Percentiles rank a stretch among this genome's conserved stretches.
phyloP scores from a whole-genome alignment of 35 echinoderm and acorn worm species.

The Heliocidaris tuberculata region DNA sequence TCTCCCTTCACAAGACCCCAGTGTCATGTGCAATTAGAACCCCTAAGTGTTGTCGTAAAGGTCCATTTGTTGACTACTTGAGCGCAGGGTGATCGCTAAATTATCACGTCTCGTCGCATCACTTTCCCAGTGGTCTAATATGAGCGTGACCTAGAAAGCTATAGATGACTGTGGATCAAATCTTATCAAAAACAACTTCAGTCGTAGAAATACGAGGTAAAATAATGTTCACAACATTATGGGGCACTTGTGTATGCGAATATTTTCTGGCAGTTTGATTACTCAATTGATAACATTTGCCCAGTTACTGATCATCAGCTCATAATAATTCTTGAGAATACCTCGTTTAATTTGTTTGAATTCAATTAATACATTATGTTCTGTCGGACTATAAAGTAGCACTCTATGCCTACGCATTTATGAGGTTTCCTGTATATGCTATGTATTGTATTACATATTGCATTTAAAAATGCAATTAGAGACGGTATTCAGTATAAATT shows the following conservation, averaged over 20 bases:
- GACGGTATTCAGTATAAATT: no score
- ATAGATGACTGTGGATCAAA: background rate
- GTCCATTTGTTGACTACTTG: background rate
- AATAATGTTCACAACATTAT: background rate
- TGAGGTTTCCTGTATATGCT: no score
- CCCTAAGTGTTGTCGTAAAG: background rate
- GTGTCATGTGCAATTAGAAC: no score
- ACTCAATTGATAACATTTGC: background rate
- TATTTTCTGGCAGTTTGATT: background rate
- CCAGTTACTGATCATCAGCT: no score
- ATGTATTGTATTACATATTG: no score
- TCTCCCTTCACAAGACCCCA: no score
- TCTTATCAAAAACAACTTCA: background rate
- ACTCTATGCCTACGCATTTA: no score
- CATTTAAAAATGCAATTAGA: no score
- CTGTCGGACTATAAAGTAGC: no score
- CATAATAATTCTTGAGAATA: no score
- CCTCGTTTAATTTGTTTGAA: no score
- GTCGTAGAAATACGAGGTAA: background rate
- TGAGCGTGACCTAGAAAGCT: background rate
- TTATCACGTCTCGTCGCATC: background rate
- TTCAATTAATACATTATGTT: no score
- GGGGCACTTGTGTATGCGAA: background rate
- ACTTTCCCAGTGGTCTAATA: background rate
- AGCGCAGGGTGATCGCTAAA: background rate